Conservation (phyloP, 2,888 invertebrate genomes). For the Gryllus longicercus region DNA sequence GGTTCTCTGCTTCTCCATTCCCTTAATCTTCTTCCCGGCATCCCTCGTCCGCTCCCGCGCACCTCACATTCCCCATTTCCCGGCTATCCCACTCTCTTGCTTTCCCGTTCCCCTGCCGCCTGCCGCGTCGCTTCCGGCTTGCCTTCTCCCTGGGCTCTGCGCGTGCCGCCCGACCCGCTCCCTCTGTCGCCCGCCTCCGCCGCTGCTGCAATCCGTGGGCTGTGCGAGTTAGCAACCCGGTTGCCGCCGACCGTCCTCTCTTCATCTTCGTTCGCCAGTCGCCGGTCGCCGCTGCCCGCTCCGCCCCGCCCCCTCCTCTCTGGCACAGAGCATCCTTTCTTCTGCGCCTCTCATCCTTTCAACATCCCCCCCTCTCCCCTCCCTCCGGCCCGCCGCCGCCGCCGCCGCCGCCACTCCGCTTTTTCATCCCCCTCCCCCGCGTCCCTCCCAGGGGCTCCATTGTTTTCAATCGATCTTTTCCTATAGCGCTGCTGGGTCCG, state of each 20-base stretch:
- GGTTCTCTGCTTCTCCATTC: too few species aligned
- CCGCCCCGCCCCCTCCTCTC: neutral
- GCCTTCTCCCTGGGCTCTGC: neutral
- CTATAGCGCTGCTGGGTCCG: neutral
- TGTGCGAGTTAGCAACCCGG: neutral
- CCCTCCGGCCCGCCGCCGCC: neutral
- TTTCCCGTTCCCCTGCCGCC: neutral
- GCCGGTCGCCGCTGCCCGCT: too few species aligned
- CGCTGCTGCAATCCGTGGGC: neutral
- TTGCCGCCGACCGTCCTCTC: neutral
- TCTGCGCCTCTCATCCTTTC: neutral
- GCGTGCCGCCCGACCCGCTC: neutral
- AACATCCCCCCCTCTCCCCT: neutral
- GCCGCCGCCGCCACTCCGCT: neutral
- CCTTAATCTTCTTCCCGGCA: too few species aligned
- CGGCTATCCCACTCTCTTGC: neutral
- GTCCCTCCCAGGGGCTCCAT: neutral
- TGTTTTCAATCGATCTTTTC: slow-evolving; percentile 17
- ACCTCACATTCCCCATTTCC: neutral
- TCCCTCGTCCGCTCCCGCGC: too few species aligned
- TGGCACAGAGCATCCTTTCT: neutral
- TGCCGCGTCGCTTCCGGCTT: neutral
- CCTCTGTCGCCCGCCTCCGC: neutral
- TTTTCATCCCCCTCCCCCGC: neutral
- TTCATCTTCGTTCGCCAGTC: neutral